Percentiles rank a stretch among this genome's conserved stretches.
phyloP scores from a whole-genome alignment of 2,797 vertebrate species.

The Catamblyrhynchus diadema region DNA sequence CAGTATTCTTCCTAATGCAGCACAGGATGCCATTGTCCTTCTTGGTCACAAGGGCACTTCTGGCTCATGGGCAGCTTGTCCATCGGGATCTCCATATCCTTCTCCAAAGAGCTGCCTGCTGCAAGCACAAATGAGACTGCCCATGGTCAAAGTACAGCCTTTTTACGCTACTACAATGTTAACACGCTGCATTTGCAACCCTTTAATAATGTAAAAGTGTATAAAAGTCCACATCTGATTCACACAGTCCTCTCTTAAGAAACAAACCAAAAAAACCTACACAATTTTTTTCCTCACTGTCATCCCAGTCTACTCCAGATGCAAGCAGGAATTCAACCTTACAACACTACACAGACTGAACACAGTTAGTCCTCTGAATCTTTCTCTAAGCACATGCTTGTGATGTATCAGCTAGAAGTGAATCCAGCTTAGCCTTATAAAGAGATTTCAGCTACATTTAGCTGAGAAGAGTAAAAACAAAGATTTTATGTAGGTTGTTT shows the following conservation, averaged over 20 bases:
- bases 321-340: not conserved
- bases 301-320: not conserved
- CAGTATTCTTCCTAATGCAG: not conserved
- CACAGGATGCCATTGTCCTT: rapidly evolving
- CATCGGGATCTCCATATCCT: not conserved
- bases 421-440: not conserved
- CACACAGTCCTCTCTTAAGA: not conserved
- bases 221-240: not conserved
- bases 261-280: not conserved
- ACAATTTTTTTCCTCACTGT: not conserved
- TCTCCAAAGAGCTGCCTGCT: not conserved
- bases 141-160: rapidly evolving
- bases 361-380: not conserved
- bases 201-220: not conserved
- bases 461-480: not conserved
- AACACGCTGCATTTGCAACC: not conserved
- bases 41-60: not conserved
- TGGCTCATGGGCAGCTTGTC: not conserved
- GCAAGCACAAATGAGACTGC: not conserved
- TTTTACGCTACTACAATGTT: not conserved
- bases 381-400: not conserved
- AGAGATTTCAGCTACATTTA: not conserved
- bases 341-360: not conserved
- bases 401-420: not conserved
- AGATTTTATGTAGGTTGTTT: not conserved